These are phyloP conservation scores for Alcedo quadribrachys DNA, from an alignment of 2,797 vertebrate genomes.

Conservation along the genomic window DNA sequence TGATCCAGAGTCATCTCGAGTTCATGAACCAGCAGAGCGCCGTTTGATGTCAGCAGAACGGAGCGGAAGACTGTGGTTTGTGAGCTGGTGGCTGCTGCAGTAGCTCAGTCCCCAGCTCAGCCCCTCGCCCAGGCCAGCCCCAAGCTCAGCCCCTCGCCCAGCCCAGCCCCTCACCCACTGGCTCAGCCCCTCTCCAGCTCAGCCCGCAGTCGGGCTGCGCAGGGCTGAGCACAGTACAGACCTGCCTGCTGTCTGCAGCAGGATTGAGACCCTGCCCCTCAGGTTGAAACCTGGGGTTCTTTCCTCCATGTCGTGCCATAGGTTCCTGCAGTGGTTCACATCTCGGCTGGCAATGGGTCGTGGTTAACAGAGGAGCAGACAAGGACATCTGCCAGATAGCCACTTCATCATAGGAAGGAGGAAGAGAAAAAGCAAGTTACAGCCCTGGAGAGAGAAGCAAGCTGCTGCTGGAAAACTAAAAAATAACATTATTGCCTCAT, in stretches of 20 bases:
- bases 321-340: fast-evolving
- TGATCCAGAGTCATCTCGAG: slow-evolving; percentile 19
- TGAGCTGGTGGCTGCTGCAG: background rate
- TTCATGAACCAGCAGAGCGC: slow-evolving; percentile 17
- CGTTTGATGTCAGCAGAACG: slow-evolving; percentile 62
- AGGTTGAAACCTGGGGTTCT: background rate
- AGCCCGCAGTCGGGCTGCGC: background rate
- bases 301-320: fast-evolving
- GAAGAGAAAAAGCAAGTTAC: slow-evolving; percentile 17
- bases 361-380: fast-evolving
- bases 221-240: background rate
- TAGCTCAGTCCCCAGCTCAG: background rate
- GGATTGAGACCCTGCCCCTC: background rate
- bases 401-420: background rate
- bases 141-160: background rate
- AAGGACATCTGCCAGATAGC: background rate
- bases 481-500: slow-evolving; percentile 51
- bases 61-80: slow-evolving; percentile 64
- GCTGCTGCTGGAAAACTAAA: slow-evolving; percentile 26
- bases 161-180: background rate
- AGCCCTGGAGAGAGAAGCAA: background rate
- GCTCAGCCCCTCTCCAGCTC: background rate
- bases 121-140: too few relatives aligned
- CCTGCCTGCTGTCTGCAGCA: background rate
- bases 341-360: background rate